Base-by-base conservation (phyloP, 2,888 invertebrate species). In the Argyresthia goedartella region DNA sequence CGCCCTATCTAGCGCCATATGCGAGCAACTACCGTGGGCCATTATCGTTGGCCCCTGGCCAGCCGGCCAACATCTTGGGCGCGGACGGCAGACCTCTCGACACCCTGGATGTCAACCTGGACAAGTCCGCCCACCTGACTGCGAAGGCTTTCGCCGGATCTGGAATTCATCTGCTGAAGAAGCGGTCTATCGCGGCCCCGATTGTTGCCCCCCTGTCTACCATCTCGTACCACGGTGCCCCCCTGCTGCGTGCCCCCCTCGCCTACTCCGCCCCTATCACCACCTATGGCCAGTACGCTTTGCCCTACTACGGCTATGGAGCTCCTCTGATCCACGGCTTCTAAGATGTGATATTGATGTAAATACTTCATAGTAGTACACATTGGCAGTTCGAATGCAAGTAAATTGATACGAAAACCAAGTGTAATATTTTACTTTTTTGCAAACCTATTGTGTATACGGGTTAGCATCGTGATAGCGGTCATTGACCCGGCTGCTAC, bases 11-110 rank as follows among this genome's bases (percentile, higher is more conserved):
- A 60, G 85, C 85, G 49, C 61, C 81, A 61, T 82, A 81, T 42
- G 84, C 85, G 16, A 82, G n/a, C 64, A 84, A 82, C 73, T 82
- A 81, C 68, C 74, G 79, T 55, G 81, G 76, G 13, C 84, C 84
- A 0, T 65, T 82, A 46, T 86, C 87, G 1, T 72, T 84, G 15
- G 76, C 76, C 47, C 84, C 81, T 39, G 76, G 80, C 33, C 82
- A 84, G 60, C 86, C 87, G 48, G 86, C 86, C 57, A 78, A 71
- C 66, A 77, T 86, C 54, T 56, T 82, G 57, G 81, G 80, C 49
- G 71, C 79, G 48, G 84, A 82, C 57, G 85, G 86, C 64, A 81
- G 82, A 61, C 86, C 86, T 1, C 65, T 87, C 44, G 86, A 87
- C 56, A 87, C 86, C 51, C 67, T 85, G 42, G 82, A 80, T 56